phyloP scores from a whole-genome alignment of 2,888 invertebrate genomes.

The Pycnomerus fuliginosus region DNA sequence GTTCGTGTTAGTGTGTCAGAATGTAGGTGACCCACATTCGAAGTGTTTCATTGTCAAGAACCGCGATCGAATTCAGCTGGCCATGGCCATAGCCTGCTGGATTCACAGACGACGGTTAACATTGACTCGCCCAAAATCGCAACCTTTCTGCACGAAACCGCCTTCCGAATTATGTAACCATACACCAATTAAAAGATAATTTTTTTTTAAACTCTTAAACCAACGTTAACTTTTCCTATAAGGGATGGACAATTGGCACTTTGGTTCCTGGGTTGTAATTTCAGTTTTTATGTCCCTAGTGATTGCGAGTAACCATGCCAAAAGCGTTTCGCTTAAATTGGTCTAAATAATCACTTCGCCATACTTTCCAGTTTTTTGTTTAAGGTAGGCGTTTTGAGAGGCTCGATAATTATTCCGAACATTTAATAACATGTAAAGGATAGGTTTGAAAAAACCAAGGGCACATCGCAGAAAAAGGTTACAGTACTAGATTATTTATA shows the following conservation, averaged over 20 bases:
- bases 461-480: no score
- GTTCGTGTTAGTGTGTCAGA: conserved; percentile 25
- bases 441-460: no score
- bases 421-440: no score
- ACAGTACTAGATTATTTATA: no score
- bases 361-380: background rate
- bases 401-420: no score
- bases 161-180: no score
- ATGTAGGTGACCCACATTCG: conserved; percentile 41
- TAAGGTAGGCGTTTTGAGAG: background rate
- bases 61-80: conserved; percentile 31
- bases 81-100: conserved; percentile 34
- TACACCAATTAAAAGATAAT: conserved; percentile 1
- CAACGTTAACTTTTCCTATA: no score
- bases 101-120: conserved; percentile 10
- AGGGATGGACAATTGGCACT: no score
- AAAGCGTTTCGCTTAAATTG: conserved; percentile 1
- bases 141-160: conserved; percentile 4
- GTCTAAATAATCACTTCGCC: background rate
- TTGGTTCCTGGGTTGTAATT: no score
- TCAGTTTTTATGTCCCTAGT: no score
- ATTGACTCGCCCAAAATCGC: conserved; percentile 15
- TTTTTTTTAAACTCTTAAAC: no score
- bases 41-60: conserved; percentile 42
- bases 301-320: background rate